phyloP scores from a whole-genome alignment of 2,113 vertebrate species.

The Natator depressus region DNA sequence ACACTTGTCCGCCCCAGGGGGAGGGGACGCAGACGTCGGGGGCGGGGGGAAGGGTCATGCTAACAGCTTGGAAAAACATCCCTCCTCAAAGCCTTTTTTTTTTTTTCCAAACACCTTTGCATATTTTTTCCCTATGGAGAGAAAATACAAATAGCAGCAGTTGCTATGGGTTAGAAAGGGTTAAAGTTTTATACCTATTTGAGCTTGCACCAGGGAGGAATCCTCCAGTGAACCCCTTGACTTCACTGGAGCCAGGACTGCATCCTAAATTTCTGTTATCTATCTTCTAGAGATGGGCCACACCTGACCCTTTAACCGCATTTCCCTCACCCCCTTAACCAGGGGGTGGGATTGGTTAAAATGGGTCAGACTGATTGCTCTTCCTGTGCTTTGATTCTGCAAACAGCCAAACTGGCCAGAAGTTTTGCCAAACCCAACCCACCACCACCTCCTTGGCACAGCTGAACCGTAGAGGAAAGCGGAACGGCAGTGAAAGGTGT shows the following conservation, averaged over 20 bases:
- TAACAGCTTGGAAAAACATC: conserved; percentile 41
- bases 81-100: background rate
- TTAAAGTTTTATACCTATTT: background rate
- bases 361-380: background rate
- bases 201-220: background rate
- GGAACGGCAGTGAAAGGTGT: background rate
- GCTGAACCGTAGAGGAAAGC: background rate
- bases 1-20: conserved; percentile 79
- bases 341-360: background rate
- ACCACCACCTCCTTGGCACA: background rate
- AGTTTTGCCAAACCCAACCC: background rate
- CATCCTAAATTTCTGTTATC: background rate
- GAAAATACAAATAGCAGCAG: background rate
- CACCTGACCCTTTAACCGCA: background rate
- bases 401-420: background rate
- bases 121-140: background rate
- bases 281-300: background rate
- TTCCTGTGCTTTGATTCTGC: background rate
- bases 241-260: background rate
- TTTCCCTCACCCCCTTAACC: background rate
- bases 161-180: background rate
- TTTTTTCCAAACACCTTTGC: background rate
- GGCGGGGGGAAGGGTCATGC: conserved; percentile 70
- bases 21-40: conserved; percentile 49
- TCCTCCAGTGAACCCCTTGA: background rate